Conservation (phyloP, 2,888 invertebrate species). For the Drosophila falleni region DNA sequence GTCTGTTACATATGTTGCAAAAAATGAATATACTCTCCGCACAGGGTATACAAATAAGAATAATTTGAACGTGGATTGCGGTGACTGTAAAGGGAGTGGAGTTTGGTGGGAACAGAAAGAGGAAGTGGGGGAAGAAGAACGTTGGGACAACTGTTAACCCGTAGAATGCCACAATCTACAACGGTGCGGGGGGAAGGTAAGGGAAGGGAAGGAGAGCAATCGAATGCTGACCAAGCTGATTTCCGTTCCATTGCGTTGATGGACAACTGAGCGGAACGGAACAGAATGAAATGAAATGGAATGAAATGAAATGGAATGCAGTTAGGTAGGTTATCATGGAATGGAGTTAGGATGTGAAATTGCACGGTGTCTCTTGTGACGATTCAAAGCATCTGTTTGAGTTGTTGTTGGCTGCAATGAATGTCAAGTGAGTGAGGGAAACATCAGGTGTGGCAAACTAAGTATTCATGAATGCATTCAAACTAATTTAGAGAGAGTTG, state of each 20-base stretch:
- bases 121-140: background rate
- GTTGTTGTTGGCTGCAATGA: slow-evolving; percentile 4
- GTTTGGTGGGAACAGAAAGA: background rate
- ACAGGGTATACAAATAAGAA: slow-evolving; percentile 48
- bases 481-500: background rate
- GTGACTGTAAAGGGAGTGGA: background rate
- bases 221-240: slow-evolving; percentile 49
- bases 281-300: background rate
- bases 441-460: slow-evolving; percentile 15
- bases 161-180: slow-evolving; percentile 24
- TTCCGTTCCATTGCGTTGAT: slow-evolving; percentile 46
- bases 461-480: slow-evolving; percentile 18
- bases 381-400: slow-evolving; percentile 13
- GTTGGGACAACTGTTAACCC: slow-evolving; percentile 18
- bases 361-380: slow-evolving; percentile 9
- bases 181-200: background rate
- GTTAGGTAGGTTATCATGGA: background rate
- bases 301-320: background rate
- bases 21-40: background rate
- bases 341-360: background rate
- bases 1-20: background rate
- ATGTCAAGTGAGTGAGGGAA: slow-evolving; percentile 1
- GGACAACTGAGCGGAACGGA: slow-evolving; percentile 10
- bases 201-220: background rate
- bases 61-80: slow-evolving; percentile 36